phyloP scores from a whole-genome alignment of 92 coral and sea anemone genomes.

The Siderastrea siderea region DNA sequence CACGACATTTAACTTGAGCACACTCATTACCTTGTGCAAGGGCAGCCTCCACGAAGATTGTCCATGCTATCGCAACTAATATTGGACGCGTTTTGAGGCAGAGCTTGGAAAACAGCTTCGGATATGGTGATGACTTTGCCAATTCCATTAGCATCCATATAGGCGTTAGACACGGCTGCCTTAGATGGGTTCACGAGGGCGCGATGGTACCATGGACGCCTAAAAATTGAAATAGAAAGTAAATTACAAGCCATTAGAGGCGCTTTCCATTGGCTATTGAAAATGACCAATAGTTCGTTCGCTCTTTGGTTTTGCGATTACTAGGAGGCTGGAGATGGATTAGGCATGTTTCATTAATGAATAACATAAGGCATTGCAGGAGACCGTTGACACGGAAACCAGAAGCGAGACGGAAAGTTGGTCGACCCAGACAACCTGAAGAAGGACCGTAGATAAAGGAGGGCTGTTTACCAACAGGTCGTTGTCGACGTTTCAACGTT shows the following conservation, averaged over 20 bases:
- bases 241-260: not conserved
- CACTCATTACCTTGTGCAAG: constrained; percentile 72
- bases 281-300: no score
- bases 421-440: no score
- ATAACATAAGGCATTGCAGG: no score
- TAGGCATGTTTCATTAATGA: no score
- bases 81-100: constrained; percentile 64
- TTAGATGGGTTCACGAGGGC: constrained; percentile 95
- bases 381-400: no score
- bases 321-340: no score
- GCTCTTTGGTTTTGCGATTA: no score
- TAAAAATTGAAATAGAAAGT: not conserved
- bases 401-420: no score
- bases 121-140: constrained; percentile 97
- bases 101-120: constrained; percentile 92
- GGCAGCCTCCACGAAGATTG: constrained; percentile 88
- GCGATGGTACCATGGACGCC: constrained; percentile 99
- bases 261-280: not conserved
- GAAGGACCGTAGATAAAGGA: no score
- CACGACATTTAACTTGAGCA: not conserved
- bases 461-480: no score
- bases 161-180: constrained; percentile 95
- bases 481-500: no score
- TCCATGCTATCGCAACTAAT: constrained; percentile 61
- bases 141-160: constrained; percentile 97